Conservation (phyloP, 2,797 vertebrate genomes). For the Lutjanus argentimaculatus region DNA sequence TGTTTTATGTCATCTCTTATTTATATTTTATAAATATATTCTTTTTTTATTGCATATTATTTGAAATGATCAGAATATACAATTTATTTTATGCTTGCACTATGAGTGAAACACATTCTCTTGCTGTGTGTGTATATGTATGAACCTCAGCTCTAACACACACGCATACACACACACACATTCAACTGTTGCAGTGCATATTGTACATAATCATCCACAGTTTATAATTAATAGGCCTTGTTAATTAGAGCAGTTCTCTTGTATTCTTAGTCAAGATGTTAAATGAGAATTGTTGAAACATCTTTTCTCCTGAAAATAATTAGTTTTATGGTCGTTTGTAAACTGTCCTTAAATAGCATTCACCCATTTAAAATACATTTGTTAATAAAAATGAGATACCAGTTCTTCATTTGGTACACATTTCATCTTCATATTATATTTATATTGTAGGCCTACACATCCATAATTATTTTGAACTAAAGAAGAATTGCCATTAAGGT, state of each 20-base stretch:
- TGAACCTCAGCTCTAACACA: too few relatives aligned
- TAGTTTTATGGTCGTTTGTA: constrained; percentile 16
- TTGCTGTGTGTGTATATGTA: too few relatives aligned
- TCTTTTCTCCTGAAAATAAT: constrained; percentile 21
- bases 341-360: not conserved
- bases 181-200: constrained; percentile 3
- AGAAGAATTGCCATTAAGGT: not conserved
- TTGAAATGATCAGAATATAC: too few relatives aligned
- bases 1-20: too few relatives aligned
- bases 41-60: too few relatives aligned
- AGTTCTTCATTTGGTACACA: not conserved
- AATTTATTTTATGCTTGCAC: too few relatives aligned
- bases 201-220: constrained; percentile 12
- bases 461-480: not conserved
- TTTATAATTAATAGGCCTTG: constrained; percentile 20
- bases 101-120: too few relatives aligned
- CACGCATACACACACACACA: not conserved
- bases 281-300: constrained; percentile 33
- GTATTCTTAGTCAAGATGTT: constrained; percentile 28
- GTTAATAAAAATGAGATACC: constrained; percentile 18
- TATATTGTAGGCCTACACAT: not conserved
- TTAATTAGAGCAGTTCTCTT: constrained; percentile 27
- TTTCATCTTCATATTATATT: constrained; percentile 2
- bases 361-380: constrained; percentile 8
- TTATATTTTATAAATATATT: too few relatives aligned